phyloP scores from a whole-genome alignment of 2,888 invertebrate genomes.

The Luperina nickerlii region DNA sequence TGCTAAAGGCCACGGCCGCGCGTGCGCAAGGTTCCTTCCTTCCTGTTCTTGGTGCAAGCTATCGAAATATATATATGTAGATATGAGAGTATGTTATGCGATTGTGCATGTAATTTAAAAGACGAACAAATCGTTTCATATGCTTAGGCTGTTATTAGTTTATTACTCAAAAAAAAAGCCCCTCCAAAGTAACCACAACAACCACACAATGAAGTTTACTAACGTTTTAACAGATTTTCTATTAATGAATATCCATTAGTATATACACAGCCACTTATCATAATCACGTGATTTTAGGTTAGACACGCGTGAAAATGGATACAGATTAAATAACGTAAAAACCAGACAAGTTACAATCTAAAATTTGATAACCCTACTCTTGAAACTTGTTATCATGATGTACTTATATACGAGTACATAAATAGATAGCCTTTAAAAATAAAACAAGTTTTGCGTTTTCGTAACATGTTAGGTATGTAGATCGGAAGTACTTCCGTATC shows the following conservation, averaged over 20 bases:
- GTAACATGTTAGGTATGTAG: neutral
- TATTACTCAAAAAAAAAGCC: too few species aligned
- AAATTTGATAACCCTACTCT: neutral
- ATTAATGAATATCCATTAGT: neutral
- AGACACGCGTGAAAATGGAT: neutral
- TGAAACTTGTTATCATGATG: neutral
- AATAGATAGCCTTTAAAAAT: constrained; percentile 4
- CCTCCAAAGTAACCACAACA: neutral
- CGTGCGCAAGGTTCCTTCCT: constrained; percentile 75
- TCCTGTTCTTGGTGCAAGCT: constrained; percentile 62
- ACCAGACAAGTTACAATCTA: neutral
- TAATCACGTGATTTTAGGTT: neutral
- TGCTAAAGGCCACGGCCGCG: constrained; percentile 75
- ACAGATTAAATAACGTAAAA: neutral
- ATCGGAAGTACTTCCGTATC: constrained; percentile 50
- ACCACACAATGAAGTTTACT: neutral
- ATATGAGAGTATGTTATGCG: constrained; percentile 15
- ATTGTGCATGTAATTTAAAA: constrained; percentile 5
- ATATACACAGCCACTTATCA: neutral
- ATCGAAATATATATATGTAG: constrained; percentile 57
- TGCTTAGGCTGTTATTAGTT: neutral
- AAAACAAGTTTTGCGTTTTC: constrained; percentile 29
- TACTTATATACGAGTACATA: neutral
- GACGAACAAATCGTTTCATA: neutral
- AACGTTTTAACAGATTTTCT: neutral